These are phyloP conservation scores for Drosophila peninsularis DNA, from an alignment of 2,888 invertebrate genomes.

Conservation along the genomic window DNA sequence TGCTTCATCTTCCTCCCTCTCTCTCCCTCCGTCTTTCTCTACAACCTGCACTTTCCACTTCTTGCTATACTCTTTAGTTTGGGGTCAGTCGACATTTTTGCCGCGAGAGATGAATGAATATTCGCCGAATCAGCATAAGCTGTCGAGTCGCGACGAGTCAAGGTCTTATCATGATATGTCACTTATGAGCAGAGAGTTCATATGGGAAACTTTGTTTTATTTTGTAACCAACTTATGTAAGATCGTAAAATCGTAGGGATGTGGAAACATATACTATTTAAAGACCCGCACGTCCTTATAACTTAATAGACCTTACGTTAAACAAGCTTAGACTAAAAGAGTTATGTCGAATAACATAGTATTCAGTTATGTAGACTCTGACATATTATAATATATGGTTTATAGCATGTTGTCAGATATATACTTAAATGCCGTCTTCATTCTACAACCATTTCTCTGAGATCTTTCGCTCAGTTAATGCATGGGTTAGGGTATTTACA, in stretches of 20 bases:
- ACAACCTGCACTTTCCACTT: background rate
- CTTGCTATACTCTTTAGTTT: slow-evolving; percentile 3
- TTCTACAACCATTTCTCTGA: background rate
- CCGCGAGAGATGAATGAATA: background rate
- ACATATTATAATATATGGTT: background rate
- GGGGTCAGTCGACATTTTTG: background rate
- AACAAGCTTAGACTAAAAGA: background rate
- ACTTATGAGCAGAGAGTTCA: background rate
- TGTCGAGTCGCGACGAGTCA: background rate
- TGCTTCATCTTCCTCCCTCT: slow-evolving; percentile 21
- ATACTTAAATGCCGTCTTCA: background rate
- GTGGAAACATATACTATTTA: background rate
- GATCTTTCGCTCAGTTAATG: background rate
- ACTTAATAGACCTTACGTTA: no score
- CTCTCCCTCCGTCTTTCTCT: background rate
- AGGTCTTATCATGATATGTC: background rate
- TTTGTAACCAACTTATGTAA: background rate
- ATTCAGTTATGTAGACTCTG: background rate
- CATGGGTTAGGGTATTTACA: background rate
- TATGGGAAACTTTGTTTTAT: background rate
- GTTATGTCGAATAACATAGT: background rate
- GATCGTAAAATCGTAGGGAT: background rate
- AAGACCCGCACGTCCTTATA: no score
- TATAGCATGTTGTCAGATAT: background rate
- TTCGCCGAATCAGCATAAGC: background rate